Evolutionary conservation across 64 coral and sea anemone genomes (phyloP), one percentile per base, ranked within the genome.

Genomic region (Pocillopora verrucosa): DNA sequence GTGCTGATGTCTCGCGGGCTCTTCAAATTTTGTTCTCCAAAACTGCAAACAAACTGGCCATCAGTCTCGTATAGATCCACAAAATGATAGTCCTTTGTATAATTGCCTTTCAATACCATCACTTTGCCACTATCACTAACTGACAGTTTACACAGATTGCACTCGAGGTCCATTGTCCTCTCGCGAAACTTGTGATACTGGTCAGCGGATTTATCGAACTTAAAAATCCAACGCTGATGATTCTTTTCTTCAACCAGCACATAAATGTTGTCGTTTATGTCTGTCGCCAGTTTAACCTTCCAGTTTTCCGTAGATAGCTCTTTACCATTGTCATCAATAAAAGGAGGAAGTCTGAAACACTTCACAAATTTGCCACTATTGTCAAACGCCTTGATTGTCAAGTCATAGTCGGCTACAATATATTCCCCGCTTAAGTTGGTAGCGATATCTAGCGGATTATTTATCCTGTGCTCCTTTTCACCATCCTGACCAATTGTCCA

Each of bases 361-460:
- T 38, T 10, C 1, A 79, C 16, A 76, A 88, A 92, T 26, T 88
- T 74, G 15, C 91, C 91, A 34, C n/a, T 82, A 20, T 20, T 61
- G 56, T 81, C 58, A 38, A 90, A 74, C 45, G 74, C 65, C 79
- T 82, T 90, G 41, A 45, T 45, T 45, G 41, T 45, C 41, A 45
- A 45, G 41, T 45, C 41, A 45, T 45, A 3, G 41, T 45, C 41
- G 41, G 41, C 41, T 45, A 45, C 41, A 45, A 45, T 45, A 45
- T 45, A 45, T 3, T 45, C 2, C 41, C 41, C 41, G 41, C 41
- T 45, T 3, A 45, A 45, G 41, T 45, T 45, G 6, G 41, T 3
- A 45, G 41, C 41, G 41, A 45, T 88, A 19, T 11, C 61, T 9
- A 2, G 1, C 63, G 58, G 86, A 6, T 22, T 0, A 6, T 22